A percentile compares a stretch with the other conserved stretches of the same genome.
phyloP scores from a whole-genome alignment of 1,140 invertebrate species.

The Drosophila kepulauana region DNA sequence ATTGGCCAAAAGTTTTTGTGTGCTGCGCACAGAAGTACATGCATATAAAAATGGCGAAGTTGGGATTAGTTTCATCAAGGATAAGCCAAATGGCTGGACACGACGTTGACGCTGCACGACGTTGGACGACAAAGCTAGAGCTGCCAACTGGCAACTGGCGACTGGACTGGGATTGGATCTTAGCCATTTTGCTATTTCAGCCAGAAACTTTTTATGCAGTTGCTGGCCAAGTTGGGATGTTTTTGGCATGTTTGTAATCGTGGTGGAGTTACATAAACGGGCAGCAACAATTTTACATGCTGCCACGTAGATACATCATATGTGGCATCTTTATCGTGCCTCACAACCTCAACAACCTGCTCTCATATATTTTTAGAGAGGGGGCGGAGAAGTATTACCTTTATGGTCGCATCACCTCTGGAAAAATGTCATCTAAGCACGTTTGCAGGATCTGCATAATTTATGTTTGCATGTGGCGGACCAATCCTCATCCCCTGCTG shows the following conservation, averaged over 20 bases:
- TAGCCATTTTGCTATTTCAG: constrained; percentile 68
- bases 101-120: constrained; percentile 38
- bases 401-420: constrained; percentile 67
- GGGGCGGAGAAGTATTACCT: constrained; percentile 52
- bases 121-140: constrained; percentile 37
- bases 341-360: not conserved
- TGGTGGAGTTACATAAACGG: constrained; percentile 53
- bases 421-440: constrained; percentile 83
- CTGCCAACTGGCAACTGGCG: constrained; percentile 10
- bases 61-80: constrained; percentile 84
- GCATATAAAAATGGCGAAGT: constrained; percentile 81
- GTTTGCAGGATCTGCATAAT: constrained; percentile 84
- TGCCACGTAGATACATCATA: constrained; percentile 33
- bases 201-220: constrained; percentile 77
- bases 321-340: constrained; percentile 1
- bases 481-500: constrained; percentile 16
- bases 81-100: constrained; percentile 82
- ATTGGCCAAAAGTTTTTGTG: constrained; percentile 82
- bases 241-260: not conserved
- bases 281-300: constrained; percentile 31
- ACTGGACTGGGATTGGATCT: constrained; percentile 6
- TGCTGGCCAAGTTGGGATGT: constrained; percentile 36
- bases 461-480: constrained; percentile 74
- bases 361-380: not conserved
- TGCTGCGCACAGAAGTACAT: constrained; percentile 75